Percentiles rank a stretch among this genome's conserved stretches.
Conservation (phyloP, 2,797 vertebrate genomes). For the Babyrousa celebensis region DNA sequence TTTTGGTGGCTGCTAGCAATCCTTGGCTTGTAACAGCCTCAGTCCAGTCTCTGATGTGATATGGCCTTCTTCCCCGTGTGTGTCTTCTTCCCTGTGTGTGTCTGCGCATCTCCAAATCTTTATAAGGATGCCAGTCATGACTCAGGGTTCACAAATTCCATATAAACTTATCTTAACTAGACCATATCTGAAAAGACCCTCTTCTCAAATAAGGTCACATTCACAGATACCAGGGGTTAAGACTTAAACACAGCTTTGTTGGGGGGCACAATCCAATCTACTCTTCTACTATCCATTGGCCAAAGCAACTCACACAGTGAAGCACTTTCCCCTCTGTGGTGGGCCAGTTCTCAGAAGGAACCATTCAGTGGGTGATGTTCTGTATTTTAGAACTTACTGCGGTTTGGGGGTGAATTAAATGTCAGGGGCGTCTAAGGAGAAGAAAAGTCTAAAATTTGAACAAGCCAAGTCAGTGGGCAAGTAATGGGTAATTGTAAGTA, state of each 20-base stretch:
- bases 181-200: background rate
- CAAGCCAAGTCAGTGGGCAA: background rate
- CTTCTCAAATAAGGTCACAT: background rate
- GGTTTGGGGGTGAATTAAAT: background rate
- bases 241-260: constrained; percentile 7
- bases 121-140: background rate
- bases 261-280: background rate
- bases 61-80: background rate
- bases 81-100: background rate
- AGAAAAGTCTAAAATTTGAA: background rate
- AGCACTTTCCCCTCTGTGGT: background rate
- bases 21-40: background rate
- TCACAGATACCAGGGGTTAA: background rate
- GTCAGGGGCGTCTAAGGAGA: background rate
- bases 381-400: constrained; percentile 8
- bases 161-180: background rate
- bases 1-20: background rate
- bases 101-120: background rate
- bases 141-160: background rate
- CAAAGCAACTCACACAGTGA: constrained; percentile 17
- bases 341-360: background rate
- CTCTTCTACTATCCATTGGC: background rate
- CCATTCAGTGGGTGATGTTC: background rate
- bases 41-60: background rate
- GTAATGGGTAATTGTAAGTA: background rate